Percentiles rank a stretch among this genome's conserved stretches.
Conservation (phyloP, 2,113 vertebrate species). For the Paraplagusia blochii region DNA sequence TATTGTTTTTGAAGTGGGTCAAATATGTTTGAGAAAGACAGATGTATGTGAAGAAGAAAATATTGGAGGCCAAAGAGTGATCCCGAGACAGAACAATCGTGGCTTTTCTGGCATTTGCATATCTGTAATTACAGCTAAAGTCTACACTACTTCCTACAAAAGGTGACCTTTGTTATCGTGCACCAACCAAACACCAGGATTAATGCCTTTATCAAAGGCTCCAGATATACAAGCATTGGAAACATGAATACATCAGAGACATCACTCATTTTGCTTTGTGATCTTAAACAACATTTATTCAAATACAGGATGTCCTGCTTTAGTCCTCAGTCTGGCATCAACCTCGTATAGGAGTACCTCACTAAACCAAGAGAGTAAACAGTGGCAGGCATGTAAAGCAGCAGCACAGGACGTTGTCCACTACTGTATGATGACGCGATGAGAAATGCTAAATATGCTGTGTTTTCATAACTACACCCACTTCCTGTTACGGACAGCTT, state of each 20-base stretch:
- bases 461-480: conserved; percentile 33
- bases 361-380: conserved; percentile 35
- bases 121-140: conserved; percentile 1
- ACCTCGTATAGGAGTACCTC: conserved; percentile 18
- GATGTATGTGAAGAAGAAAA: background rate
- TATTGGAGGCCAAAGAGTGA: background rate
- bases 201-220: background rate
- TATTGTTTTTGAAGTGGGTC: too few relatives aligned
- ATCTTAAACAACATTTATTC: conserved; percentile 61
- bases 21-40: too few relatives aligned
- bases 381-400: conserved; percentile 32
- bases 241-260: conserved; percentile 22
- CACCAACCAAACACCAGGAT: background rate
- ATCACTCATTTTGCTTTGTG: conserved; percentile 12
- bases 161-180: conserved; percentile 7
- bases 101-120: background rate
- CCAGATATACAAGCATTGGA: conserved; percentile 2
- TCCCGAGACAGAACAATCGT: background rate
- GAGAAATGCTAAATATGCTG: conserved; percentile 29
- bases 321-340: conserved; percentile 46
- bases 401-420: conserved; percentile 41
- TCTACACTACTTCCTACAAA: conserved; percentile 12
- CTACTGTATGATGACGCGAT: conserved; percentile 36
- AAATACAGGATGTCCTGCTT: conserved; percentile 48
- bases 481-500: conserved; percentile 29